Evolutionary conservation across 35 echinoderm and acorn worm genomes (phyloP), one percentile per base, ranked within the genome.

Genomic region (Patiria miniata): DNA sequence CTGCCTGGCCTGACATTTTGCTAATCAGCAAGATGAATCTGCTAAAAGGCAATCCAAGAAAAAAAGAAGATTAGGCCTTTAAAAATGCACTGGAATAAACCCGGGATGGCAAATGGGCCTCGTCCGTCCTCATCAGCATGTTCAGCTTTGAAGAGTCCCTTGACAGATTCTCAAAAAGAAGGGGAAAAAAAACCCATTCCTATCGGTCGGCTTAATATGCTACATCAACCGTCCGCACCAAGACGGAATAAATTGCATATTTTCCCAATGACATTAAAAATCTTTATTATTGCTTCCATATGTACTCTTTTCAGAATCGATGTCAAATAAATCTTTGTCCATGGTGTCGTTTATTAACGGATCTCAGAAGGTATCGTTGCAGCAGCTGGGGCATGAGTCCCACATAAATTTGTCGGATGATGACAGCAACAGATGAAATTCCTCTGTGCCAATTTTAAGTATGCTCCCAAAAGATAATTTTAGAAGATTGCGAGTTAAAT

Each of bases 1-100:
- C 29, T 34, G 42, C 65, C 22, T 36, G 14, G 65, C 65, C 65
- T 73, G 65, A 73, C 65, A 73, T 73, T 26, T 73, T 73, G 65
- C 65, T 73, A 73, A 73, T 73, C 65, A 73, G 65, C 23, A 34
- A 73, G 65, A 73, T 73, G 65, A 73, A 73, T 73, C 65, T 73
- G 34, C 65, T 73, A 73, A 73, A 73, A 73, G 65, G 65, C 65
- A 73, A 73, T 26, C 14, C 23, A 1, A 73, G 34, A 34, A 73
- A 26, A 60, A 36, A 73, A 73, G 65, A 26, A 73, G 65, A 73
- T 73, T 73, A 73, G 26, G 26, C 14, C 65, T 73, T 34, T 73
- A 26, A 7, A 34, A 36, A 73, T 28, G 65, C 65, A 73, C 65
- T 73, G 65, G 65, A 73, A 22, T 73, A 73, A 73, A 73, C 65